Conservation (phyloP, 2,797 vertebrate genomes). For the Iguana delicatissima region DNA sequence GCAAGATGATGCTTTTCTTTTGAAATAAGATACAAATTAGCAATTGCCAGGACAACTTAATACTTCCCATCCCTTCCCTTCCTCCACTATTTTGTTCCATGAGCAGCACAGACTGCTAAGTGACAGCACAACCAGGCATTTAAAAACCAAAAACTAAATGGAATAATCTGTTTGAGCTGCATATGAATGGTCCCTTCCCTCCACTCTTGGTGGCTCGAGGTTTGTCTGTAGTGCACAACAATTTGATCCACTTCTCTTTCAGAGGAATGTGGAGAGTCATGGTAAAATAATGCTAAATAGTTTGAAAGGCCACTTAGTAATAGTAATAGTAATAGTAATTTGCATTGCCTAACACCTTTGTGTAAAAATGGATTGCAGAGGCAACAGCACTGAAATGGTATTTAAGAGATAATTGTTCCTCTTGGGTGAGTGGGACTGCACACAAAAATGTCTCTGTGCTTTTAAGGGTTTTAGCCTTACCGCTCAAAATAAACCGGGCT, state of each 20-base stretch:
- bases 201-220: neutral
- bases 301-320: neutral
- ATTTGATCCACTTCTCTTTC: neutral
- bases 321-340: constrained; percentile 2
- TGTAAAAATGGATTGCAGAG: neutral
- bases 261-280: neutral
- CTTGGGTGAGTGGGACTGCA: neutral
- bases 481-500: constrained; percentile 47
- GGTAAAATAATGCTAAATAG: neutral
- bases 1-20: neutral
- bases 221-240: neutral
- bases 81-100: neutral
- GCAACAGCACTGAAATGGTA: constrained; percentile 38
- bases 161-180: neutral
- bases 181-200: neutral
- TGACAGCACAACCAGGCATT: neutral
- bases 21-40: too few species aligned
- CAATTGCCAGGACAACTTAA: neutral
- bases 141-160: neutral
- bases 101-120: neutral
- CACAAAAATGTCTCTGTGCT: too few species aligned
- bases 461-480: neutral
- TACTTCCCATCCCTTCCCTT: neutral
- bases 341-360: neutral
- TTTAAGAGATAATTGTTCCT: constrained; percentile 50